A percentile compares a stretch with the other conserved stretches of the same genome.
phyloP scores from a whole-genome alignment of 1,140 invertebrate genomes.

The Brachionus sp. region DNA sequence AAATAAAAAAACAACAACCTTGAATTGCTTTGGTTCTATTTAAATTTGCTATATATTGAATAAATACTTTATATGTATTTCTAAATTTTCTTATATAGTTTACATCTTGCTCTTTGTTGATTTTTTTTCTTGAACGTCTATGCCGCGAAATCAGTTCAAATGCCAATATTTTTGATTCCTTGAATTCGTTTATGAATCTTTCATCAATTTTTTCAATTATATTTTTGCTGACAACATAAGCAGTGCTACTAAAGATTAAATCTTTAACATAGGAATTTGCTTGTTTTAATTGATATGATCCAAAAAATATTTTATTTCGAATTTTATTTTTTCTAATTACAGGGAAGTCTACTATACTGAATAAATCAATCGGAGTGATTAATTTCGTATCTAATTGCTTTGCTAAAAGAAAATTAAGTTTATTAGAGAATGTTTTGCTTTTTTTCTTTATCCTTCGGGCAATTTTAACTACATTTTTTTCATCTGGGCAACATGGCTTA shows the following conservation, averaged over 20 bases:
- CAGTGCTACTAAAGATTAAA: not conserved
- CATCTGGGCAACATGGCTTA: not conserved
- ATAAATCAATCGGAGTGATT: not conserved
- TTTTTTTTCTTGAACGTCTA: not conserved
- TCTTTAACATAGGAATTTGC: not conserved
- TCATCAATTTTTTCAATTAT: not conserved
- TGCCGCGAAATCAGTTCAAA: not conserved
- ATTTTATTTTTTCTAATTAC: not conserved
- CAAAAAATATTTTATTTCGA: not conserved
- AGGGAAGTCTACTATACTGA: not conserved
- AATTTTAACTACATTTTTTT: not conserved
- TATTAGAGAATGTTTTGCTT: not conserved
- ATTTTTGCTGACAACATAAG: not conserved
- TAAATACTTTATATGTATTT: conserved; percentile 11
- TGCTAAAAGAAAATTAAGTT: not conserved
- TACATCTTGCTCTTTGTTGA: not conserved
- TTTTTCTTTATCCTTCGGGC: not conserved
- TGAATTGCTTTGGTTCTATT: not conserved
- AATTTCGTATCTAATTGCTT: conserved; percentile 19
- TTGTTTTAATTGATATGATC: conserved; percentile 13
- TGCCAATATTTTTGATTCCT: not conserved
- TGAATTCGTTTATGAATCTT: not conserved
- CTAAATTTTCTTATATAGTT: not conserved
- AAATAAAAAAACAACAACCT: not conserved
- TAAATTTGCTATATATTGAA: not conserved